A percentile compares a stretch with the other conserved stretches of the same genome.
These are phyloP conservation scores for Procambarus virginalis DNA, from an alignment of 1,140 invertebrate species.

Conservation along the genomic window DNA sequence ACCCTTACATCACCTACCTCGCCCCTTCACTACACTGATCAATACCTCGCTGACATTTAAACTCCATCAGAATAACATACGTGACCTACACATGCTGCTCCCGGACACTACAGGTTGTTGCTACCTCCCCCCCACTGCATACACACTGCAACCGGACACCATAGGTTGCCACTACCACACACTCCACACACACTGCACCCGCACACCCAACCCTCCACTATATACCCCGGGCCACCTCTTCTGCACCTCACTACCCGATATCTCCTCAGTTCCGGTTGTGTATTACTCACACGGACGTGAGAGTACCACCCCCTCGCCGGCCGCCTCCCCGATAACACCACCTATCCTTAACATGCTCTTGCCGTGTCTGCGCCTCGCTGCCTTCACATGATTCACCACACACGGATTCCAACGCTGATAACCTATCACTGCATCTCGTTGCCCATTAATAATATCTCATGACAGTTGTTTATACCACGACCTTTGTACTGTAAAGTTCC, in stretches of 20 bases:
- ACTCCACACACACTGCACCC: background rate
- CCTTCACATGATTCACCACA: too few species aligned
- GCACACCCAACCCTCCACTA: background rate
- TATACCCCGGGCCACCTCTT: too few species aligned
- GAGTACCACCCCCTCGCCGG: background rate
- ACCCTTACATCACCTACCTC: background rate
- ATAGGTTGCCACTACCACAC: background rate
- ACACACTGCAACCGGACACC: background rate
- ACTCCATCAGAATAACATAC: background rate
- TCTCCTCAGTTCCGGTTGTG: background rate
- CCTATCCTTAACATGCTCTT: too few species aligned
- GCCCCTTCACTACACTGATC: constrained; percentile 4
- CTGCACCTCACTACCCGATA: too few species aligned
- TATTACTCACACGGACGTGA: background rate
- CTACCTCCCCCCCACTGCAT: background rate
- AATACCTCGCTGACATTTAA: constrained; percentile 43
- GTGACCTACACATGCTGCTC: constrained; percentile 28
- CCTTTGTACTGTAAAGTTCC: too few species aligned
- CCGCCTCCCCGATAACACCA: too few species aligned
- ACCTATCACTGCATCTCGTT: too few species aligned
- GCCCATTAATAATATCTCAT: too few species aligned
- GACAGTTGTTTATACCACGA: too few species aligned
- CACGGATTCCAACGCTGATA: too few species aligned
- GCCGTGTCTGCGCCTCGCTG: too few species aligned
- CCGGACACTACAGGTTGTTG: background rate